Conservation (phyloP, 1,140 invertebrate species). For the Aradophagus sp. region DNA sequence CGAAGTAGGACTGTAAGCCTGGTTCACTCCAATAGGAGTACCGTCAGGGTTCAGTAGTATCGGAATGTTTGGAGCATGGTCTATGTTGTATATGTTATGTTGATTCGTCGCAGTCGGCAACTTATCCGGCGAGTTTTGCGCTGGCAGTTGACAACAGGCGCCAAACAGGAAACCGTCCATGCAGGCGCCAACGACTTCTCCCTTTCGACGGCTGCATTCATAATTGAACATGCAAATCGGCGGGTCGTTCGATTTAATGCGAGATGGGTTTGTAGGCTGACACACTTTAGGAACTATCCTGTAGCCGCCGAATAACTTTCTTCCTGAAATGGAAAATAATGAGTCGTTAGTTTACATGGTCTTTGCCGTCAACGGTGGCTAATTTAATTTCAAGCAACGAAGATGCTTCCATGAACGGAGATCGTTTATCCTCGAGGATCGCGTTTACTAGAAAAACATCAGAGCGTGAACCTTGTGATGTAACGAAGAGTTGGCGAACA, state of each 20-base stretch:
- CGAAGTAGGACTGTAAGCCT: constrained; percentile 28
- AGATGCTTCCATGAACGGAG: too few relatives aligned
- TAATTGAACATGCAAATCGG: constrained; percentile 96
- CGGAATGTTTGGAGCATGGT: constrained; percentile 69
- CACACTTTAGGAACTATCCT: constrained; percentile 87
- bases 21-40: constrained; percentile 59
- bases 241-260: constrained; percentile 75
- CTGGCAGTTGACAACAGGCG: constrained; percentile 86
- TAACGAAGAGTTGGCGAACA: constrained; percentile 22
- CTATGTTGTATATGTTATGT: constrained; percentile 62
- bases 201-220: constrained; percentile 86
- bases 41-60: constrained; percentile 69
- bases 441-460: constrained; percentile 37
- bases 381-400: too few relatives aligned
- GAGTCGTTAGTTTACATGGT: constrained; percentile 7
- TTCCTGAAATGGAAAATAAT: constrained; percentile 76
- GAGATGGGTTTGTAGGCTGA: constrained; percentile 75
- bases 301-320: constrained; percentile 89
- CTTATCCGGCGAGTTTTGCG: constrained; percentile 45
- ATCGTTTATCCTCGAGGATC: neutral
- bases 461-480: constrained; percentile 47
- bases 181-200: constrained; percentile 90
- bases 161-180: constrained; percentile 94
- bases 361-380: too few relatives aligned
- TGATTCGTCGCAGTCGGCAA: constrained; percentile 18